Percentiles rank a stretch among this genome's conserved stretches.
These are phyloP conservation scores for Hypsopygia costalis DNA, from an alignment of 2,888 invertebrate species.

Conservation along the genomic window DNA sequence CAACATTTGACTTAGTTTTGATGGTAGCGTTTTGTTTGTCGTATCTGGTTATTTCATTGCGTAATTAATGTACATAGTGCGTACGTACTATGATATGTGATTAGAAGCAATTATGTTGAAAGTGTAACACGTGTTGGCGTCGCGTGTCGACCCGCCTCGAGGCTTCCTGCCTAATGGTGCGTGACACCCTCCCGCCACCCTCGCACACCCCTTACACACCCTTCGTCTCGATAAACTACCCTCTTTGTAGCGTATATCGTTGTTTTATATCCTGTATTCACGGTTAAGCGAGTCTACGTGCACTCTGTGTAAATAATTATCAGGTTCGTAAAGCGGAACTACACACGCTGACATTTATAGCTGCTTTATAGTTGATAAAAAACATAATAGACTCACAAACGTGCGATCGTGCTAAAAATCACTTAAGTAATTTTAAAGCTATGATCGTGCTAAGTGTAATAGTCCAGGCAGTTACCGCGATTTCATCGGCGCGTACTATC, in stretches of 20 bases:
- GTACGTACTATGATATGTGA: conserved; percentile 35
- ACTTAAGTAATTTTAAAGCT: too few relatives aligned
- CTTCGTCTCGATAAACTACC: conserved; percentile 47
- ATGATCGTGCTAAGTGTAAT: too few relatives aligned
- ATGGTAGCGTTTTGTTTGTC: conserved; percentile 2
- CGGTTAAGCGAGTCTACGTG: conserved; percentile 29
- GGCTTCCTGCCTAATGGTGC: conserved; percentile 70
- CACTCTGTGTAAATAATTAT: conserved; percentile 37
- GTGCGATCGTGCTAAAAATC: too few relatives aligned
- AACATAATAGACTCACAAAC: too few relatives aligned
- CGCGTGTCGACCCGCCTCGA: conserved; percentile 59
- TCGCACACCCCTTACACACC: conserved; percentile 23
- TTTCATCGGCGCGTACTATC: too few relatives aligned
- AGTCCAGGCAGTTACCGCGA: too few relatives aligned
- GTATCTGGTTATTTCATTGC: conserved; percentile 5
- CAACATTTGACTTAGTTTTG: conserved; percentile 5
- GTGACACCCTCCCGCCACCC: conserved; percentile 42
- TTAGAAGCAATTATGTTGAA: conserved; percentile 74
- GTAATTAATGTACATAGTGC: conserved; percentile 11
- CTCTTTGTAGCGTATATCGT: conserved; percentile 45
- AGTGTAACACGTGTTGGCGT: conserved; percentile 70
- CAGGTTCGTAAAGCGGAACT: conserved; percentile 18
- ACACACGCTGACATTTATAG: neutral
- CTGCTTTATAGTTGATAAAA: too few relatives aligned
- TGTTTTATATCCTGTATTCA: conserved; percentile 38